phyloP scores from a whole-genome alignment of 2,797 vertebrate genomes.

The Sebastes steindachneri region DNA sequence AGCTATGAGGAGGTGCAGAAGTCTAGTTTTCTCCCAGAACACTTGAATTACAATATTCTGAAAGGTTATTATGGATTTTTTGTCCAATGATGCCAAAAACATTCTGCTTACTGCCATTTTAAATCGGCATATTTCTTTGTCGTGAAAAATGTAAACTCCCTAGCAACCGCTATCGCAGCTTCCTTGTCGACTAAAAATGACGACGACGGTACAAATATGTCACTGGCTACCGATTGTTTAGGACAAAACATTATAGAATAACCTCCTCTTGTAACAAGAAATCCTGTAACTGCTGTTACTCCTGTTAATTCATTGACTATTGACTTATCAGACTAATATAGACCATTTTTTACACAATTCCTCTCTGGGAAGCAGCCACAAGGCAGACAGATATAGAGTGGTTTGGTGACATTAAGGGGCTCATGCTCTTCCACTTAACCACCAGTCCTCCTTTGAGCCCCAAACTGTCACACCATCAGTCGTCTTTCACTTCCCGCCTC shows the following conservation, averaged over 20 bases:
- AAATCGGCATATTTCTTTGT: background rate
- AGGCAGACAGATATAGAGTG: background rate
- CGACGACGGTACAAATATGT: too few relatives aligned
- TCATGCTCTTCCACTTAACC: constrained; percentile 23
- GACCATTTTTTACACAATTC: background rate
- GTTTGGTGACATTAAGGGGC: background rate
- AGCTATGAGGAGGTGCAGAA: too few relatives aligned
- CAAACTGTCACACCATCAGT: constrained; percentile 28
- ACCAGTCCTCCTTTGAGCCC: background rate
- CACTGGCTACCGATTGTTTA: background rate
- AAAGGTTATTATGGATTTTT: too few relatives aligned
- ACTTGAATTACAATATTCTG: too few relatives aligned
- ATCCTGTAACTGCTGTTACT: background rate
- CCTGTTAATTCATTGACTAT: background rate
- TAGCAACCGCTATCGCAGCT: background rate
- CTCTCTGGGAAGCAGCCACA: background rate
- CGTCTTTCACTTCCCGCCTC: constrained; percentile 11
- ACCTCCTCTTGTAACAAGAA: background rate
- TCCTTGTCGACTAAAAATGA: too few relatives aligned
- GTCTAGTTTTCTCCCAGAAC: too few relatives aligned
- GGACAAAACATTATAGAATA: background rate
- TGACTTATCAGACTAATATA: background rate
- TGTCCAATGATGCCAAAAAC: too few relatives aligned
- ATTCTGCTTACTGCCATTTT: too few relatives aligned
- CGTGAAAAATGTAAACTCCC: background rate